Conservation (phyloP, 2,888 invertebrate genomes). For the Agriotes lineatus region DNA sequence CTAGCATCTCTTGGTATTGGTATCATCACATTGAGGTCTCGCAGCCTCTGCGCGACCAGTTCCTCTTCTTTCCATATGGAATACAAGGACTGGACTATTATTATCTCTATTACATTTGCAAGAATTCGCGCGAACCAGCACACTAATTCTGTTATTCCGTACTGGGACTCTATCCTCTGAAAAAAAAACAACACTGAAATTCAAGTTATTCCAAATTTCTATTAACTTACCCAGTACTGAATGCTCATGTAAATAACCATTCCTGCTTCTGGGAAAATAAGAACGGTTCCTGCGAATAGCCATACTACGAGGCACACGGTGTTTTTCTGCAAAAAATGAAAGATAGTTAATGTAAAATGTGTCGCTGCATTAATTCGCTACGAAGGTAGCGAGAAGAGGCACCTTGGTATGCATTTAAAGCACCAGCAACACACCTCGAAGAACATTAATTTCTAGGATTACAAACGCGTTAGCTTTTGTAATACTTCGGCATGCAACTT, state of each 20-base stretch:
- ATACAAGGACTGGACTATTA: conserved; percentile 69
- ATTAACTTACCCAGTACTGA: conserved; percentile 68
- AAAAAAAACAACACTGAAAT: too few relatives aligned
- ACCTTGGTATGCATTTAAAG: not conserved
- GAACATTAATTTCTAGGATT: conserved; percentile 17
- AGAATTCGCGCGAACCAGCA: conserved; percentile 67
- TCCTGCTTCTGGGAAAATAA: conserved; percentile 70
- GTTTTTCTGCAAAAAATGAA: conserved; percentile 64
- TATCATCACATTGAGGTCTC: conserved; percentile 65
- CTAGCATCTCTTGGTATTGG: conserved; percentile 56
- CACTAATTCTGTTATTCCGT: conserved; percentile 67
- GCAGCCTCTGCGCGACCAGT: conserved; percentile 65
- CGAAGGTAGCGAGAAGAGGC: too few relatives aligned
- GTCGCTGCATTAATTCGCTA: too few relatives aligned
- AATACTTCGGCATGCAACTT: not conserved
- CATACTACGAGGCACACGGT: conserved; percentile 67
- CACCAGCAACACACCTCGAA: not conserved
- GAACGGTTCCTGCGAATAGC: conserved; percentile 67
- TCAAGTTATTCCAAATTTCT: conserved; percentile 47
- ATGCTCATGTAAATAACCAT: conserved; percentile 71
- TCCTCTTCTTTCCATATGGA: conserved; percentile 70
- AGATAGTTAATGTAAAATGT: too few relatives aligned
- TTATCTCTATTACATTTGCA: conserved; percentile 65
- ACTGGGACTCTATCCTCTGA: conserved; percentile 66
- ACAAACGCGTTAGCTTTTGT: not conserved